These are phyloP conservation scores for Chloropsis cyanopogon DNA, from an alignment of 2,113 vertebrate species.

Conservation along the genomic window DNA sequence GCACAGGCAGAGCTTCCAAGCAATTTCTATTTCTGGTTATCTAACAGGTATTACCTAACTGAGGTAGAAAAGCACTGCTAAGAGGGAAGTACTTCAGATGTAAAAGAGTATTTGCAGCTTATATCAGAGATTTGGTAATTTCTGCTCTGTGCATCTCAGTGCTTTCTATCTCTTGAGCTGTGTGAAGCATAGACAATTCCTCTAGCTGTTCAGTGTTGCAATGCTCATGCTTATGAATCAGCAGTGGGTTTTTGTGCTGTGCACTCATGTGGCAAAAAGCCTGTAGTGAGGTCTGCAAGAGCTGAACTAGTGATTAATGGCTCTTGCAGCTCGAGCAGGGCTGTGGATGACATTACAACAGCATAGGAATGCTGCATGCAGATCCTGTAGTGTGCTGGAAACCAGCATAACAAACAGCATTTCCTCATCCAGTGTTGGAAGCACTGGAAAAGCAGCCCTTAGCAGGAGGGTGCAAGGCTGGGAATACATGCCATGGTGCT, in stretches of 20 bases:
- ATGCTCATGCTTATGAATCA: not conserved
- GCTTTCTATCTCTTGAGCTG: not conserved
- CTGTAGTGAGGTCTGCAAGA: not conserved
- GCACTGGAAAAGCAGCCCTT: not conserved
- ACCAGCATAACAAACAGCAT: not conserved
- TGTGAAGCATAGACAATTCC: not conserved
- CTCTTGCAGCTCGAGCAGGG: not conserved
- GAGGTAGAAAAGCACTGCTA: not conserved
- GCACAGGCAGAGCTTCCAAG: not conserved
- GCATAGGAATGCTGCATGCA: rapidly evolving
- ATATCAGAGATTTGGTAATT: not conserved
- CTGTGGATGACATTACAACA: not conserved
- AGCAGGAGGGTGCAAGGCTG: not conserved
- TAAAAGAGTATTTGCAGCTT: not conserved
- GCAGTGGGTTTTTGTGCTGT: not conserved
- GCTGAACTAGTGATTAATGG: not conserved
- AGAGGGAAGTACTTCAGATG: not conserved
- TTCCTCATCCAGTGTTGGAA: not conserved
- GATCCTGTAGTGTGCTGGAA: not conserved
- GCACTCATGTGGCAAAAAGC: not conserved
- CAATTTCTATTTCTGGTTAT: not conserved
- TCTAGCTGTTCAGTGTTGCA: not conserved
- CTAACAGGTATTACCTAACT: not conserved
- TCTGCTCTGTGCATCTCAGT: not conserved
- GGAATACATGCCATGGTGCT: rapidly evolving